These are phyloP conservation scores for Papilio demoleus DNA, from an alignment of 2,888 invertebrate species.

Conservation along the genomic window DNA sequence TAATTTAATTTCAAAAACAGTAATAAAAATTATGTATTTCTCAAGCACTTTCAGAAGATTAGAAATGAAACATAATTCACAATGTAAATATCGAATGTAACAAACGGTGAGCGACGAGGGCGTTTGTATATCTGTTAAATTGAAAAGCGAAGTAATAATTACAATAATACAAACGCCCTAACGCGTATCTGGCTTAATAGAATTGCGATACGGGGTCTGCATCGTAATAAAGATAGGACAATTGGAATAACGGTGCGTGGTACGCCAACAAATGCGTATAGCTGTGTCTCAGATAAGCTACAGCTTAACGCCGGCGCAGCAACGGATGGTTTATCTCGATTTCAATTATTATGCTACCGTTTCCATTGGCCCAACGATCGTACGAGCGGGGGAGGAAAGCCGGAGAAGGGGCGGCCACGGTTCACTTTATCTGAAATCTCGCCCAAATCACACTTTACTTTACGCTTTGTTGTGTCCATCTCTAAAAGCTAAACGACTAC, in stretches of 20 bases:
- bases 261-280: slow-evolving; percentile 70
- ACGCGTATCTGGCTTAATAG: slow-evolving; percentile 58
- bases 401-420: slow-evolving; percentile 71
- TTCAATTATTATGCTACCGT: slow-evolving; percentile 81
- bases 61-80: no score
- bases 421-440: slow-evolving; percentile 74
- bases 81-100: no score
- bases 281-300: slow-evolving; percentile 75
- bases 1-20: no score
- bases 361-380: slow-evolving; percentile 73
- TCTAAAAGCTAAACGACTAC: slow-evolving; percentile 10
- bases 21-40: no score
- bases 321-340: slow-evolving; percentile 80
- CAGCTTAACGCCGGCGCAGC: slow-evolving; percentile 75
- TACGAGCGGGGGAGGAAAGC: slow-evolving; percentile 56
- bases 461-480: slow-evolving; percentile 61
- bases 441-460: slow-evolving; percentile 71
- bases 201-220: slow-evolving; percentile 60
- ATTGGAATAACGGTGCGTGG: slow-evolving; percentile 70
- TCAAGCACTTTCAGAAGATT: no score
- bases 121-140: slow-evolving; percentile 35
- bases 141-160: slow-evolving; percentile 42
- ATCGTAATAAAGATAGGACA: slow-evolving; percentile 70
- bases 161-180: slow-evolving; percentile 48
- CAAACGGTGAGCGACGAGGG: not conserved